Base-by-base conservation (phyloP, 2,888 invertebrate species). In the Dusona sp. region DNA sequence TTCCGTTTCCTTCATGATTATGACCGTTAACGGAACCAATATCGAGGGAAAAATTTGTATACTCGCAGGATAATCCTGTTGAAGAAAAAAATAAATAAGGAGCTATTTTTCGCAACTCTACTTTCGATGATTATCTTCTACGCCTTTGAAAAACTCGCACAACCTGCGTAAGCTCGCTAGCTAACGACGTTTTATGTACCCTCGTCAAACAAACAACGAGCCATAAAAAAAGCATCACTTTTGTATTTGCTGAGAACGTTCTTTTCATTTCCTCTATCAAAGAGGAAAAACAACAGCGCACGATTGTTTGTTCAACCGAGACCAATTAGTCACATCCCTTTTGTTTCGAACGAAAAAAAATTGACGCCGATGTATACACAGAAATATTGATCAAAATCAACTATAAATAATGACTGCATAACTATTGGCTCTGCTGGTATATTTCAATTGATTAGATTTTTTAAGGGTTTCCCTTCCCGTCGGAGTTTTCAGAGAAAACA, bases 11-110 rank as follows among this genome's bases (percentile, higher is more conserved):
- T 65, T 25, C 67, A n/a, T 54, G 33, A 57, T 33, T 54, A 33
- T 57, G 45, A 73, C 67, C 42, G 45, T 84, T 73, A 84, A n/a
- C 79, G 74, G 11, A 79, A 29, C 38, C 74, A 36, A 74, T 65
- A 68, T 25, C 9, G 67, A 64, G 42, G 16, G 36, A 42, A 72
- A 25, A 38, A 67, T 25, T 79, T 19, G 13, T 78, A 72, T 64
- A 25, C 33, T 16, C 19, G 54, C 13, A 8, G 64, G 67, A 73
- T 79, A 79, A 83, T 83, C 82, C 61, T 70, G 42, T 38, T 36
- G 61, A 16, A 64, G 4, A 77, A 29, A 61, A 42, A 7, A 42
- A 38, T 1, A 29, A 25, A 75, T 33, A 73, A 36, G 11, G 9
- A 61, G 51, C 42, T 74, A n/a, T 54, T 42, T 25, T 61, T 38